Conservation (phyloP, 2,797 vertebrate species). For the Thripadectes ignobilis region DNA sequence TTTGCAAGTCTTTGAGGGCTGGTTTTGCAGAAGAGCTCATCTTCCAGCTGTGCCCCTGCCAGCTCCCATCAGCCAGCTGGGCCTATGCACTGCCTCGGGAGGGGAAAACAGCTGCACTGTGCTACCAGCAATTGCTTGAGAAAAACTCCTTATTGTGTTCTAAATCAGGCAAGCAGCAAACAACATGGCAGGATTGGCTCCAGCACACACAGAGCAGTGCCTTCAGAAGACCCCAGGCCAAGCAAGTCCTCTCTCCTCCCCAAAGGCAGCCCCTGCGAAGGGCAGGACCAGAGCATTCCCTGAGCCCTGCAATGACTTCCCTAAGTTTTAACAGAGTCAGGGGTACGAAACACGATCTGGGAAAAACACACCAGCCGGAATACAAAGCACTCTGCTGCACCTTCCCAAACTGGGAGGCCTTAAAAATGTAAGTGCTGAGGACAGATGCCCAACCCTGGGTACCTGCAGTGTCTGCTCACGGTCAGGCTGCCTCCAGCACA, state of each 20-base stretch:
- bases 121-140: not conserved
- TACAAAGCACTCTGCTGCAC: not conserved
- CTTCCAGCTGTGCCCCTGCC: not conserved
- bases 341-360: not conserved
- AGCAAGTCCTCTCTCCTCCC: not conserved
- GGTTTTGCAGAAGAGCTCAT: not conserved
- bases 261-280: not conserved
- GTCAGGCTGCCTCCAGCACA: not conserved
- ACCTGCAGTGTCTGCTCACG: not conserved
- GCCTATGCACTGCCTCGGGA: rapidly evolving
- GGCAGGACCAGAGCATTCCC: not conserved
- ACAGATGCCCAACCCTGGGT: not conserved
- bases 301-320: not conserved
- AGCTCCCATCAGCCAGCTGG: not conserved
- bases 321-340: not conserved
- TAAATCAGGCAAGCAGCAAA: not conserved
- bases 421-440: not conserved
- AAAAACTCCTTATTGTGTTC: not conserved
- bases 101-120: not conserved
- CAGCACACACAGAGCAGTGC: not conserved
- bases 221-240: not conserved
- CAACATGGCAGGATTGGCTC: not conserved
- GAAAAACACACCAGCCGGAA: not conserved
- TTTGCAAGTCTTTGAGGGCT: not conserved
- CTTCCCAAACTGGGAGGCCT: not conserved